These are phyloP conservation scores for Artemisiospiza belli DNA, from an alignment of 2,113 vertebrate genomes.

Conservation along the genomic window DNA sequence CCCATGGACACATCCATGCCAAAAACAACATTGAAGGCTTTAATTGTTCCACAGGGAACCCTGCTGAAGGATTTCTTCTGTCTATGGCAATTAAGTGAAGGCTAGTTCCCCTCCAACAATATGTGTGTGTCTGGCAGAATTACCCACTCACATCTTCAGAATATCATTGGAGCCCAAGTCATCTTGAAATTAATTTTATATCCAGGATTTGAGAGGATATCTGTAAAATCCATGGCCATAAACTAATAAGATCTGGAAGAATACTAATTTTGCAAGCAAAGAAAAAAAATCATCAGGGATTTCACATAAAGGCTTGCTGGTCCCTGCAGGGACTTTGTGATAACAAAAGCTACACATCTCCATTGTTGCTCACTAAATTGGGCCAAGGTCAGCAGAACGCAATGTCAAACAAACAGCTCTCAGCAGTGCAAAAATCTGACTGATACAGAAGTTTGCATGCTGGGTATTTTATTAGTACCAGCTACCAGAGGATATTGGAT, in stretches of 20 bases:
- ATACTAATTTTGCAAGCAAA: neutral
- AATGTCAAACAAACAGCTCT: neutral
- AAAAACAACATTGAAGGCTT: neutral
- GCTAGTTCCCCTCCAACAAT: neutral
- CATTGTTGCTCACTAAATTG: neutral
- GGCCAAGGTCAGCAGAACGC: neutral
- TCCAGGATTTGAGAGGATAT: neutral
- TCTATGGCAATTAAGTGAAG: neutral
- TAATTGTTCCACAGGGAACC: neutral
- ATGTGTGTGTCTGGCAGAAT: neutral
- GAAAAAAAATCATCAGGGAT: neutral
- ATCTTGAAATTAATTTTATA: neutral
- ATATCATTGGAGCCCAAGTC: neutral
- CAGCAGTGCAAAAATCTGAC: neutral
- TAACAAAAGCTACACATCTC: neutral
- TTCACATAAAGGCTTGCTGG: neutral
- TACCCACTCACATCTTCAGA: neutral
- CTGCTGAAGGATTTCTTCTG: neutral
- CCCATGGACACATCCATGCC: neutral
- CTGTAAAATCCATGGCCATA: neutral
- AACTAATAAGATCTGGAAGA: neutral
- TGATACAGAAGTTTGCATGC: neutral
- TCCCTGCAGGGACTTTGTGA: neutral
- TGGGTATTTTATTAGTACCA: neutral
- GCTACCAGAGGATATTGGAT: neutral